A percentile compares a stretch with the other conserved stretches of the same genome.
phyloP scores from a whole-genome alignment of 1,140 invertebrate genomes.

The Phocides pigmalion region DNA sequence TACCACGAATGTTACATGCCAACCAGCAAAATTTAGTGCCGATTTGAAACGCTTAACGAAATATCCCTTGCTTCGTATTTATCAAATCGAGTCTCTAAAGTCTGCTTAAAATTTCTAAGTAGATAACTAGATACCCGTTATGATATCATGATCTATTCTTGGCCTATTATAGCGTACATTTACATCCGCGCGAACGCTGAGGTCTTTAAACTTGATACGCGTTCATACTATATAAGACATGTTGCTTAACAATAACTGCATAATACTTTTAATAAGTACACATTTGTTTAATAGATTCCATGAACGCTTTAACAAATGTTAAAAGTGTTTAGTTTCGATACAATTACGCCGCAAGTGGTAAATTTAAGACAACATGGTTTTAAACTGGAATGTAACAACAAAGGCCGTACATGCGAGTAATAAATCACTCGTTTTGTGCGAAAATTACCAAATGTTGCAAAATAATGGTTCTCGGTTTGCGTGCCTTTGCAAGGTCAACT shows the following conservation, averaged over 20 bases:
- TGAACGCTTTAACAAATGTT: constrained; percentile 41
- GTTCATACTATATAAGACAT: constrained; percentile 26
- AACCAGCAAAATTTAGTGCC: constrained; percentile 8
- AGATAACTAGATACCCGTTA: constrained; percentile 47
- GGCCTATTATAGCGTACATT: constrained; percentile 56
- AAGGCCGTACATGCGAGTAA: constrained; percentile 50
- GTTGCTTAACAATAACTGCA: constrained; percentile 36
- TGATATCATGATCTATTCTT: constrained; percentile 75
- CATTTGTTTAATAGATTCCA: constrained; percentile 48
- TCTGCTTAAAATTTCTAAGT: constrained; percentile 24
- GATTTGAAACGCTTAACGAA: constrained; percentile 3
- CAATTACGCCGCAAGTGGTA: constrained; percentile 72
- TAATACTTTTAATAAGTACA: constrained; percentile 40
- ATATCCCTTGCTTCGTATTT: constrained; percentile 2
- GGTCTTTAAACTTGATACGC: constrained; percentile 57
- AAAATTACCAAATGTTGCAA: constrained; percentile 75
- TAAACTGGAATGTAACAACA: constrained; percentile 52
- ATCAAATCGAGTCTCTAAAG: constrained; percentile 23
- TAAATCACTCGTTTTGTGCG: constrained; percentile 72
- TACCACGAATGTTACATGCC: constrained; percentile 7
- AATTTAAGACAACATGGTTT: constrained; percentile 63
- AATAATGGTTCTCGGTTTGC: constrained; percentile 42
- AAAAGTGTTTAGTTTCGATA: constrained; percentile 46
- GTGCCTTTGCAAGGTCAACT: constrained; percentile 40
- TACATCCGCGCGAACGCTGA: constrained; percentile 55